These are phyloP conservation scores for Drosophila pallidifrons DNA, from an alignment of 1,140 invertebrate species.

Conservation along the genomic window DNA sequence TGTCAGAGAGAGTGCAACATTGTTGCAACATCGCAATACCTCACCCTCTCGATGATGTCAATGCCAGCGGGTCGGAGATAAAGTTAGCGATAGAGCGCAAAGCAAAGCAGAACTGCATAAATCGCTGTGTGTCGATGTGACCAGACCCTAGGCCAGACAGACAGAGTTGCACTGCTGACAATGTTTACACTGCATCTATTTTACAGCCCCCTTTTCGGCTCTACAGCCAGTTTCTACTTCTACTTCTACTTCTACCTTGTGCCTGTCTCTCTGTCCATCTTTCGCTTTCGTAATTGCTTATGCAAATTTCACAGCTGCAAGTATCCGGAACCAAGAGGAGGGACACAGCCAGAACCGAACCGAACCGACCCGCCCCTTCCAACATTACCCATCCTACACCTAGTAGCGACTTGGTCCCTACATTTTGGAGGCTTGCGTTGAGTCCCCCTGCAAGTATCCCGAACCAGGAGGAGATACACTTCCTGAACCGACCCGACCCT, in stretches of 20 bases:
- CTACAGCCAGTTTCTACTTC: neutral
- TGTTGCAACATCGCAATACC: constrained; percentile 1
- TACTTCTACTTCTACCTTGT: neutral
- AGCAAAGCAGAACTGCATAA: neutral
- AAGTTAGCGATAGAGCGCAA: constrained; percentile 1
- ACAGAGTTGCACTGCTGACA: constrained; percentile 34
- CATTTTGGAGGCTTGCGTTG: too few species aligned
- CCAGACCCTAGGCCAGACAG: constrained; percentile 5
- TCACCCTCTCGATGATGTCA: constrained; percentile 15
- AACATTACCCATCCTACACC: too few species aligned
- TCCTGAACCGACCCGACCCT: too few species aligned
- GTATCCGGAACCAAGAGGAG: constrained; percentile 11
- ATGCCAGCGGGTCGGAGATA: neutral
- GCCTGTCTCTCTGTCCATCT: neutral
- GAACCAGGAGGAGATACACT: too few species aligned
- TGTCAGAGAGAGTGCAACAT: constrained; percentile 20
- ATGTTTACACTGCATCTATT: constrained; percentile 36
- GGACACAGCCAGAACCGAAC: too few species aligned
- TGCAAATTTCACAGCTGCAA: constrained; percentile 70
- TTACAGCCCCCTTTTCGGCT: constrained; percentile 5
- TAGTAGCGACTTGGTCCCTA: too few species aligned
- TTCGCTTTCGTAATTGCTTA: constrained; percentile 68
- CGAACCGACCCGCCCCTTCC: too few species aligned
- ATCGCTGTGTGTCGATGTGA: constrained; percentile 14
- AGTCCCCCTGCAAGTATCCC: constrained; percentile 1